phyloP scores from a whole-genome alignment of 1,140 invertebrate genomes.

The Phymastichus coffea region DNA sequence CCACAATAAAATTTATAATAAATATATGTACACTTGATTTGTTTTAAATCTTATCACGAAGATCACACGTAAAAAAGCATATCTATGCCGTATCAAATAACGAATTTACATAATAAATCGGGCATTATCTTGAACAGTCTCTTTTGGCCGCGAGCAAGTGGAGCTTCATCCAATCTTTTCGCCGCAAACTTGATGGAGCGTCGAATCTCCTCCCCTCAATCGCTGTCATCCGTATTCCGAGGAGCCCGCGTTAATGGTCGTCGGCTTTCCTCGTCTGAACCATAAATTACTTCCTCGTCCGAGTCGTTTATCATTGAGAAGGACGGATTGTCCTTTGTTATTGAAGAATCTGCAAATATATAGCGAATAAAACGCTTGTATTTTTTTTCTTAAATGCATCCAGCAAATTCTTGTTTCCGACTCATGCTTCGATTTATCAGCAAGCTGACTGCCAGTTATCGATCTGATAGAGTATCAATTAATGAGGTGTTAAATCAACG shows the following conservation, averaged over 20 bases:
- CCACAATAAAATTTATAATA: constrained; percentile 11
- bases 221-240: constrained; percentile 69
- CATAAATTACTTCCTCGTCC: constrained; percentile 95
- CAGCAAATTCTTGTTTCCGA: too few species aligned
- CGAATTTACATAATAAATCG: constrained; percentile 18
- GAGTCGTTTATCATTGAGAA: constrained; percentile 99
- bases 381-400: too few species aligned
- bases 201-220: constrained; percentile 54
- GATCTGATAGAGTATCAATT: constrained; percentile 18
- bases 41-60: not conserved
- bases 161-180: too few species aligned
- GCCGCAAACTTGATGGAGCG: too few species aligned
- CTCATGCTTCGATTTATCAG: too few species aligned
- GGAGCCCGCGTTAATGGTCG: constrained; percentile 66
- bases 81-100: constrained; percentile 27
- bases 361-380: not conserved
- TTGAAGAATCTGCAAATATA: constrained; percentile 72
- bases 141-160: too few species aligned
- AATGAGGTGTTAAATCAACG: too few species aligned
- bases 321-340: constrained; percentile 95
- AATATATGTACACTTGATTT: constrained; percentile 15
- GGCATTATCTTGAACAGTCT: not conserved
- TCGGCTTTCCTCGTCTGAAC: constrained; percentile 84
- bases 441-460: too few species aligned
- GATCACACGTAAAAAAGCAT: constrained; percentile 20